Percentiles rank a stretch among this genome's conserved stretches.
These are phyloP conservation scores for Dermochelys coriacea DNA, from an alignment of 2,797 vertebrate species.

Conservation along the genomic window DNA sequence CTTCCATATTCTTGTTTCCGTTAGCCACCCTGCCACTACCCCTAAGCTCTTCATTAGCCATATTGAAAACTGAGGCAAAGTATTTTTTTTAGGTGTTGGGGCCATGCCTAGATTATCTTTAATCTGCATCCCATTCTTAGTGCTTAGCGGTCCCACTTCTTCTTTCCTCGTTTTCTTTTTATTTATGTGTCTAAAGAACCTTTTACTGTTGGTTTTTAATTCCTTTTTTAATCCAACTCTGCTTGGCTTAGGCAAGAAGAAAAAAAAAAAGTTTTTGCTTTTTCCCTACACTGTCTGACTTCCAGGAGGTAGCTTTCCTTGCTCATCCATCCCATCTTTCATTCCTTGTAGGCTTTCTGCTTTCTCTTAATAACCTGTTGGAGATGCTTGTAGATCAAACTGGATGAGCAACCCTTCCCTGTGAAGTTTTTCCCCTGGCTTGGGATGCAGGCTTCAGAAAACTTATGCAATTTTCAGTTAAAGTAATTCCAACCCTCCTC, in stretches of 20 bases:
- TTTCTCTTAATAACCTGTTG: neutral
- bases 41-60: neutral
- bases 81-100: neutral
- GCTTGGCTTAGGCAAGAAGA: neutral
- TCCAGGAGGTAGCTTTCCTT: neutral
- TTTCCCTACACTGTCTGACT: neutral
- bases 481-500: neutral
- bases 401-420: neutral
- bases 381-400: neutral
- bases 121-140: neutral
- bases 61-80: neutral
- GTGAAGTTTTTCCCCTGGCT: neutral
- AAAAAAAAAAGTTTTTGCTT: neutral
- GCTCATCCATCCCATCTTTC: neutral
- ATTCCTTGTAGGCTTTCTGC: neutral
- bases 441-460: neutral
- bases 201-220: neutral
- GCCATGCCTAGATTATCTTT: neutral
- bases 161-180: neutral
- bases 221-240: neutral
- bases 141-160: neutral
- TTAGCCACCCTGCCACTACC: neutral
- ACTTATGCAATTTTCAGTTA: neutral
- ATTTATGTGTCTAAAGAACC: neutral
- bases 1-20: neutral